Evolutionary conservation across 2,113 vertebrate genomes (phyloP).

Genomic region (Abramis brama): DNA sequence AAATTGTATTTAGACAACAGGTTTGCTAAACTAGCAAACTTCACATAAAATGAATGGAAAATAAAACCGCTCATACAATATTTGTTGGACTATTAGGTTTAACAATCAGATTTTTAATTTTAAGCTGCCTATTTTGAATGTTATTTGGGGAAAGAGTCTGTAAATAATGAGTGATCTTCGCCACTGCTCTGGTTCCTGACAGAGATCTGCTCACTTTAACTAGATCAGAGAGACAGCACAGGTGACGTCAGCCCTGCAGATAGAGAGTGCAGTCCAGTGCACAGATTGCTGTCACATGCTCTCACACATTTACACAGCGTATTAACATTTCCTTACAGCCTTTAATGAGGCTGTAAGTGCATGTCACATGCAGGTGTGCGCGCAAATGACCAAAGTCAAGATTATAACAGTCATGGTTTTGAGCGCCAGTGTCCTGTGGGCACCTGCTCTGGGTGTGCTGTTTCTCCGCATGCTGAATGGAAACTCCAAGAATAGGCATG

Average conservation of each 20-base stretch:
- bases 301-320: conserved; percentile 15
- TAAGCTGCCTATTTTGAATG: not conserved
- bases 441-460: conserved; percentile 20
- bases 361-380: not conserved
- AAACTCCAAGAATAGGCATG: conserved; percentile 76
- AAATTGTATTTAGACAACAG: not conserved
- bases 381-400: not conserved
- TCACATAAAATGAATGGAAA: not conserved
- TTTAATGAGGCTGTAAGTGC: not conserved
- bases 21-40: not conserved
- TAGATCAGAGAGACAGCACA: conserved; percentile 41
- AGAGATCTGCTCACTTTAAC: conserved; percentile 43
- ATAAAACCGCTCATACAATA: not conserved
- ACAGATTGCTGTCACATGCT: conserved; percentile 45
- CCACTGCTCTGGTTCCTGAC: conserved; percentile 1
- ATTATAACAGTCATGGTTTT: not conserved
- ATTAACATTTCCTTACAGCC: conserved; percentile 9
- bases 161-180: conserved; percentile 24
- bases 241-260: conserved; percentile 47
- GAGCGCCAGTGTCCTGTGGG: not conserved
- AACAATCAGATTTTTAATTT: not conserved
- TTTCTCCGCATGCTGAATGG: conserved; percentile 47
- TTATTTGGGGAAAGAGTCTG: not conserved
- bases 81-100: not conserved
- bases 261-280: conserved; percentile 24